Percentiles rank a stretch among this genome's conserved stretches.
Conservation (phyloP, 2,797 vertebrate species). For the Cirrhinus molitorella region DNA sequence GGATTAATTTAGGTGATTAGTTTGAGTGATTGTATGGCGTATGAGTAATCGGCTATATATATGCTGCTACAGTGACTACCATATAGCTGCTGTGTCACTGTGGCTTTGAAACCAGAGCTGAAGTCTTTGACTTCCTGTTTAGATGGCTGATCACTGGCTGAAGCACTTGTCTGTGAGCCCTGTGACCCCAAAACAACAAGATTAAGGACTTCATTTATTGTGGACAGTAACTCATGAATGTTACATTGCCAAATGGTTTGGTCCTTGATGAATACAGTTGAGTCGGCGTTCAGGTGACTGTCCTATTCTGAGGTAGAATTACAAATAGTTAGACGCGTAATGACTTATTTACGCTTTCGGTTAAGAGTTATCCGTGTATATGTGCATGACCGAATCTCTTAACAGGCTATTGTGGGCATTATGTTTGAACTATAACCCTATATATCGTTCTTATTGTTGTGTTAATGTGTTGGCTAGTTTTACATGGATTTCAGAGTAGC, state of each 20-base stretch:
- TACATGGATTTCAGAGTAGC: constrained; percentile 29
- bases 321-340: neutral
- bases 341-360: constrained; percentile 1
- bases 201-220: constrained; percentile 31
- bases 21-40: constrained; percentile 39
- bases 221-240: constrained; percentile 41
- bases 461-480: constrained; percentile 35
- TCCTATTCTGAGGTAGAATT: constrained; percentile 21
- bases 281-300: neutral
- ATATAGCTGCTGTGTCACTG: constrained; percentile 69
- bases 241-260: constrained; percentile 26
- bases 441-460: constrained; percentile 25
- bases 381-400: constrained; percentile 3
- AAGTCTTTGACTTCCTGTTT: constrained; percentile 63
- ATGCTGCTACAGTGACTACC: constrained; percentile 67
- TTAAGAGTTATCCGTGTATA: neutral
- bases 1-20: constrained; percentile 54
- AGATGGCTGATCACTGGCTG: constrained; percentile 17
- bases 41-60: constrained; percentile 61
- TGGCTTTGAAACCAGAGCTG: constrained; percentile 59
- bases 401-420: neutral
- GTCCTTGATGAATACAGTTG: constrained; percentile 27
- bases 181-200: constrained; percentile 34
- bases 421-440: constrained; percentile 6
- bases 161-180: constrained; percentile 12